Conservation (phyloP, 2,797 vertebrate genomes). For the Eulemur mongoz region DNA sequence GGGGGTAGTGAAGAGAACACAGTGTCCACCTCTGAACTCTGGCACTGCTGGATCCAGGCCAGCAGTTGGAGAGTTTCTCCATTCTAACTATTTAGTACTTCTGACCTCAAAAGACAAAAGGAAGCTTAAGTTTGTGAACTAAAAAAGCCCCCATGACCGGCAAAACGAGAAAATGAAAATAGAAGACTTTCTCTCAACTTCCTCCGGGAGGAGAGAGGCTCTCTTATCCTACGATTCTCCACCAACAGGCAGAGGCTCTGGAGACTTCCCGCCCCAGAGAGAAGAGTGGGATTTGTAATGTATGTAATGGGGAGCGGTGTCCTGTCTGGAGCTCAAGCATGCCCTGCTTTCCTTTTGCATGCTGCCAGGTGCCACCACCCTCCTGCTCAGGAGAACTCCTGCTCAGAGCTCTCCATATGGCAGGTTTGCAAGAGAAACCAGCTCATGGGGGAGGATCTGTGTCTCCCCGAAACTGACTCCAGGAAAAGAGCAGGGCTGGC, state of each 20-base stretch:
- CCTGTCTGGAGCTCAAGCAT: neutral
- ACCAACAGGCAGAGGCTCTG: neutral
- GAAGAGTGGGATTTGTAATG: neutral
- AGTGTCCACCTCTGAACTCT: neutral
- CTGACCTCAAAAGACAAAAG: neutral
- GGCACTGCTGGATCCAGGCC: neutral
- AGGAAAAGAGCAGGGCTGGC: neutral
- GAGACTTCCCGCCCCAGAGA: neutral
- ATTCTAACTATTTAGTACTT: neutral
- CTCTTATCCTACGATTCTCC: neutral
- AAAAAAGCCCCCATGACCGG: neutral
- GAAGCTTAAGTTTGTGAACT: neutral
- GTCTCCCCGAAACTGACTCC: neutral
- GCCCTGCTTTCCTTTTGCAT: neutral
- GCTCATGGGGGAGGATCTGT: neutral
- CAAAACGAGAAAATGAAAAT: neutral
- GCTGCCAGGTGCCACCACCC: neutral
- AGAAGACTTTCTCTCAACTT: neutral
- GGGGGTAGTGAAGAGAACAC: neutral
- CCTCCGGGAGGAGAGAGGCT: neutral
- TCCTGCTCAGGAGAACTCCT: neutral
- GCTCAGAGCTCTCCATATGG: neutral
- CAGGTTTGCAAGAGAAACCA: neutral
- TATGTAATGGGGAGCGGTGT: rapidly evolving
- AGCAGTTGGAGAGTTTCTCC: neutral